A percentile compares a stretch with the other conserved stretches of the same genome.
Evolutionary conservation across 1,140 invertebrate genomes (phyloP).

Genomic region (Papilio aristodemus): DNA sequence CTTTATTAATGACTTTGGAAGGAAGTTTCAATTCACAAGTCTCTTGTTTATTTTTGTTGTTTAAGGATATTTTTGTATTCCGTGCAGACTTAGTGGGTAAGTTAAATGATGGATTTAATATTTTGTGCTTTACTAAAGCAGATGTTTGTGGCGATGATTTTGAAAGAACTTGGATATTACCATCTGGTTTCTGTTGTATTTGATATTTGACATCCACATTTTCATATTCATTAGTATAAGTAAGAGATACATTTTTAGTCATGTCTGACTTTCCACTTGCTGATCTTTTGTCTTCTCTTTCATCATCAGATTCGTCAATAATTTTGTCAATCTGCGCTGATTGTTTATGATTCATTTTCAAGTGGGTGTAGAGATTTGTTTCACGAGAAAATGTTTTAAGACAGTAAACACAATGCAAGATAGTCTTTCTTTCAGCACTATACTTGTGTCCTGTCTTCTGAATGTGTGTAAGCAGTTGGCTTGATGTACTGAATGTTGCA

Average conservation of each 20-base stretch:
- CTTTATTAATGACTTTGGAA: slow-evolving; percentile 49
- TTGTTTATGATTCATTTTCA: slow-evolving; percentile 83
- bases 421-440: slow-evolving; percentile 70
- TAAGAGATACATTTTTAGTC: slow-evolving; percentile 43
- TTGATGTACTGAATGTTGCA: slow-evolving; percentile 75
- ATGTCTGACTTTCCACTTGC: slow-evolving; percentile 39
- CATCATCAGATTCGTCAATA: slow-evolving; percentile 83
- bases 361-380: slow-evolving; percentile 84
- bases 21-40: slow-evolving; percentile 36
- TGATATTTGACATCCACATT: slow-evolving; percentile 63
- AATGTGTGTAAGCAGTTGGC: slow-evolving; percentile 79
- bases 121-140: slow-evolving; percentile 60
- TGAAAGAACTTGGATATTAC: slow-evolving; percentile 78
- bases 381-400: slow-evolving; percentile 84
- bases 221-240: slow-evolving; percentile 62
- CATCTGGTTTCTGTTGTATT: slow-evolving; percentile 65
- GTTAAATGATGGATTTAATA: slow-evolving; percentile 59
- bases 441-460: slow-evolving; percentile 81
- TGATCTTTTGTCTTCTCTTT: slow-evolving; percentile 49
- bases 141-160: slow-evolving; percentile 71
- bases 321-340: slow-evolving; percentile 83
- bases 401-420: slow-evolving; percentile 85
- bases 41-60: slow-evolving; percentile 42
- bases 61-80: slow-evolving; percentile 44
- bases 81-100: slow-evolving; percentile 36